These are phyloP conservation scores for Agonopterix heracliana DNA, from an alignment of 2,888 invertebrate genomes.

Conservation along the genomic window DNA sequence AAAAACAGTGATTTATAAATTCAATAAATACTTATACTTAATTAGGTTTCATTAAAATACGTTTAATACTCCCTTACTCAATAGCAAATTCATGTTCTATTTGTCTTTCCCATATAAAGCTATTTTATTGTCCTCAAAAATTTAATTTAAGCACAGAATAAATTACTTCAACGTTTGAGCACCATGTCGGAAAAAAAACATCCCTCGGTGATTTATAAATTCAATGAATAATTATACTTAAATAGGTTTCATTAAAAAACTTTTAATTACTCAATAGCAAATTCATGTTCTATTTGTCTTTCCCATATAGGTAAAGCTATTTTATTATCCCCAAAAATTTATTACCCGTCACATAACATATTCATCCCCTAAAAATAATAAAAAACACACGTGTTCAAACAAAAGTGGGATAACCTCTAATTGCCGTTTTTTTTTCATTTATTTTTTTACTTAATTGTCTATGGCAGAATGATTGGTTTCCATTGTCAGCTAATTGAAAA, in stretches of 20 bases:
- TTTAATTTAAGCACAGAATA: too few species aligned
- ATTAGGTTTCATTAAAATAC: neutral
- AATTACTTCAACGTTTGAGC: too few species aligned
- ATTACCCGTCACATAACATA: constrained; percentile 19
- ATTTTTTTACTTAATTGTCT: constrained; percentile 10
- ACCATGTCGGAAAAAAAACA: too few species aligned
- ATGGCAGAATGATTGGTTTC: constrained; percentile 14
- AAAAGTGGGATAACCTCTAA: constrained; percentile 14
- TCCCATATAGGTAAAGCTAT: constrained; percentile 24
- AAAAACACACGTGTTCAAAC: constrained; percentile 20
- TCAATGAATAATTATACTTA: too few species aligned
- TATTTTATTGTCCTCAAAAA: constrained; percentile 14
- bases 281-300: constrained; percentile 5
- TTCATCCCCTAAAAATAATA: constrained; percentile 17
- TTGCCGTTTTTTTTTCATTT: constrained; percentile 13
- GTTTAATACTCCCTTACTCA: neutral
- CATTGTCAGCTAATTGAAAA: constrained; percentile 28
- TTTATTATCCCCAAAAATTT: constrained; percentile 16
- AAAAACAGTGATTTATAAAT: too few species aligned
- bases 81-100: neutral
- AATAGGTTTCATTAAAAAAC: neutral
- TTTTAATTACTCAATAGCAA: neutral
- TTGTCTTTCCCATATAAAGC: constrained; percentile 22
- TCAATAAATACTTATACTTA: too few species aligned
- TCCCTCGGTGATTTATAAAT: too few species aligned